Evolutionary conservation across 2,888 invertebrate genomes (phyloP), one percentile per base, ranked within the genome.

Genomic region (Chrysolina americana): DNA sequence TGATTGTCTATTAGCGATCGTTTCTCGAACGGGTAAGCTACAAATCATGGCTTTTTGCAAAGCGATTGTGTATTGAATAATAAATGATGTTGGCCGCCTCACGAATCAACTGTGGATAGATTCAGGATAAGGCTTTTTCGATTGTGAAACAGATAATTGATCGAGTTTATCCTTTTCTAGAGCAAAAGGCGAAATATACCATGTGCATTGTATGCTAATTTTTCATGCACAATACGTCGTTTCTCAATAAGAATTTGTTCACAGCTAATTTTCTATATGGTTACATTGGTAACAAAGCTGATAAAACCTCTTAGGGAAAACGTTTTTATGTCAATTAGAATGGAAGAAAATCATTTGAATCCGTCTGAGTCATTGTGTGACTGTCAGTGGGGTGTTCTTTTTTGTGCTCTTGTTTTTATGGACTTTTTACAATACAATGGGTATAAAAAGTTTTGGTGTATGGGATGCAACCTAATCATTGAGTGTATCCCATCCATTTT

Each of bases 111-210:
- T 74, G 59, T 48, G 62, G 63, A 65, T 66, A 41, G 62, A 50
- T 17, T 56, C 62, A 74, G 73, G 68, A 66, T 75, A 70, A 56
- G 36, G 56, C 56, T 62, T 66, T n/a, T 74, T 68, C 76, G 71
- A 76, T 76, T 76, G 71, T 68, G 75, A 77, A 77, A 78, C 68
- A 66, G 65, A 72, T 76, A 78, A 78, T 75, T 73, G 76, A 77
- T 77, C 73, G 71, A 56, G 71, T 76, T 73, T 76, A 73, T 79
- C 76, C 74, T 77, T 79, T 77, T 79, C 74, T 76, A 76, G 74
- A 74, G 75, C 73, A 71, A 78, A 69, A 66, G 73, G 76, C 70
- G 71, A 65, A 76, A 68, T 21, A 50, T 59, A 50, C 36, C 48
- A 15, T 44, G 50, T 59, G 73, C 74, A 77, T 77, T 77, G 77